Conservation (phyloP, 1,140 invertebrate genomes). For the Zaprionus taronus region DNA sequence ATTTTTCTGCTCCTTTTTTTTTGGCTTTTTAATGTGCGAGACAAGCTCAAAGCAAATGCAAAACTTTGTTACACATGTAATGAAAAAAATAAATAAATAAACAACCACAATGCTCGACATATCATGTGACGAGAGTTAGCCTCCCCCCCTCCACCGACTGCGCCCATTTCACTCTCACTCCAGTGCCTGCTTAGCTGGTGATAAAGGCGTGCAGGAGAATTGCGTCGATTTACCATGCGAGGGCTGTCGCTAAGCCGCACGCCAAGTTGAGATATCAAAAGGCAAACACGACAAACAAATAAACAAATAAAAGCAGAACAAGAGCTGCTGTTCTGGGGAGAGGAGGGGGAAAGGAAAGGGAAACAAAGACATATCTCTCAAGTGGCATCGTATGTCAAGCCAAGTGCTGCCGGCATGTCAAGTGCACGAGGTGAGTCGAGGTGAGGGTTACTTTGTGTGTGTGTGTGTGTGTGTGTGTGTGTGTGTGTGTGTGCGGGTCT, state of each 20-base stretch:
- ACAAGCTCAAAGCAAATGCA: constrained; percentile 77
- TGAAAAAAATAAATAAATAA: constrained; percentile 83
- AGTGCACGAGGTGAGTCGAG: constrained; percentile 54
- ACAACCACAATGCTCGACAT: constrained; percentile 57
- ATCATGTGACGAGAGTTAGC: constrained; percentile 29
- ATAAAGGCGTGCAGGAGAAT: constrained; percentile 35
- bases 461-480: constrained; percentile 15
- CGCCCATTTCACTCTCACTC: not conserved
- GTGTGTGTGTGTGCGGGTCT: constrained; percentile 7
- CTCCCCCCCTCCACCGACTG: not conserved
- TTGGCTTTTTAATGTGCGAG: constrained; percentile 66
- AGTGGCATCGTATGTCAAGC: constrained; percentile 81
- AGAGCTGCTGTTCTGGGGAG: constrained; percentile 25
- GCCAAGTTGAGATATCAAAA: constrained; percentile 81
- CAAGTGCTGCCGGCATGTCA: constrained; percentile 63
- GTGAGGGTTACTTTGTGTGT: constrained; percentile 24
- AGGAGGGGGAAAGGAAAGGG: constrained; percentile 37
- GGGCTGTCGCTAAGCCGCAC: constrained; percentile 72
- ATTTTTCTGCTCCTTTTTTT: constrained; percentile 31
- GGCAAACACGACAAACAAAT: constrained; percentile 67
- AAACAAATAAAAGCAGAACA: constrained; percentile 53
- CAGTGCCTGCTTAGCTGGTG: constrained; percentile 17
- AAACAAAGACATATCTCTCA: constrained; percentile 80
- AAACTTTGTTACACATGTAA: constrained; percentile 82
- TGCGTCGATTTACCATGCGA: constrained; percentile 74